Base-by-base conservation (phyloP, 2,888 invertebrate species). In the Chaitophorus viminalis region DNA sequence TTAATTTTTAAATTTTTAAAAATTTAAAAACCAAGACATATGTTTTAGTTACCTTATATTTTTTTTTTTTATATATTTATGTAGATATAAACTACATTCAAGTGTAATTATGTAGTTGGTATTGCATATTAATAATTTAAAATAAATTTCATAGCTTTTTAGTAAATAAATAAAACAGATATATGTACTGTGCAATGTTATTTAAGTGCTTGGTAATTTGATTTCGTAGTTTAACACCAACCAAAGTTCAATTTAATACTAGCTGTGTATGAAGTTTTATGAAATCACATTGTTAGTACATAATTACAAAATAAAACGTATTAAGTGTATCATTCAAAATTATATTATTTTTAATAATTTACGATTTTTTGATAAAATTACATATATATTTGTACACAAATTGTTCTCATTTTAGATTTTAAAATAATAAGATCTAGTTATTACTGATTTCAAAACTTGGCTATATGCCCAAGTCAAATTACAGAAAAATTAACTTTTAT, bases 151-250 rank as follows among this genome's bases (percentile, higher is more conserved):
- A 29, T 83, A 5, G 14, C 9, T 6, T 74, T 74, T 75, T 1
- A 29, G 21, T 29, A 14, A 75, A 74, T 14, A 75, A 14, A 83
- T 29, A 75, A 21, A 60, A 83, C 39, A 75, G 29, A 60, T 82
- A 14, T 52, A n/a, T n/a, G n/a, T n/a, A n/a, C n/a, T n/a, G 9
- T 72, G 9, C 82, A 54, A 82, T 82, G 52, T 14, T 0, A 36
- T 83, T 75, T 25, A 60, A 75, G 60, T 75, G 74, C 54, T 75
- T 39, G 6, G 18, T 72, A 82, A 82, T 82, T 33, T 1, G 52
- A 33, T 82, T 82, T 82, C 33, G 36, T 8, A 82, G 33, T 33
- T 81, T 54, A 46, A 46, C 46, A 81, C 31, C 3, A 25, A 68
- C 29, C 11, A 6, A 5, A 60, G 60, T 60, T 14, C n/a, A 36